A percentile compares a stretch with the other conserved stretches of the same genome.
Conservation (phyloP, 2,113 vertebrate species). For the Synodontis membranacea region DNA sequence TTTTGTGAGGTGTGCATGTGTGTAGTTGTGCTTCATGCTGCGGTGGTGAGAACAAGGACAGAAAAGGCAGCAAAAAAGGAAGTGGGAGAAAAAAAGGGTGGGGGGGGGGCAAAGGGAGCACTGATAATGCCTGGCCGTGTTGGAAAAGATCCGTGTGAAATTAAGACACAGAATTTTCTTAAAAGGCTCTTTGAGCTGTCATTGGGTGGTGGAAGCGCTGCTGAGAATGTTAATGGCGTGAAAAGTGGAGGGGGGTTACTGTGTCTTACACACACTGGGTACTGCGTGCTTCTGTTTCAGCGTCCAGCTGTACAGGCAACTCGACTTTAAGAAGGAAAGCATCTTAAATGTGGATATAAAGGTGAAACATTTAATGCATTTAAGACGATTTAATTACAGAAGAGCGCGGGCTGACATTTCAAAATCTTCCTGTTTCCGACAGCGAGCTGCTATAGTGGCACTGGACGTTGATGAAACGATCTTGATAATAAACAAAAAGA, state of each 20-base stretch:
- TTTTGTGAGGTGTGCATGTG: not conserved
- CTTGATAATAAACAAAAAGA: conserved; percentile 2
- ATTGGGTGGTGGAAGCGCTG: conserved; percentile 56
- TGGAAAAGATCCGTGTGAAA: conserved; percentile 62
- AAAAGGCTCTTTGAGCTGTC: conserved; percentile 75
- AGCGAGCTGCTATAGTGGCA: not conserved
- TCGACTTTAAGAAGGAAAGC: not conserved
- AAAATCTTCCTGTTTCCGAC: not conserved
- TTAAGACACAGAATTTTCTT: conserved; percentile 61
- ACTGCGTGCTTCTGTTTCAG: not conserved
- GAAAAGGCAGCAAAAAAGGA: not conserved
- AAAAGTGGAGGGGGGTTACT: conserved; percentile 46
- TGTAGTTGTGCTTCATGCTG: not conserved
- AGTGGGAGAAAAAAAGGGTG: not conserved
- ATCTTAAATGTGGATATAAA: not conserved
- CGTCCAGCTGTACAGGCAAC: not conserved
- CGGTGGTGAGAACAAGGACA: not conserved
- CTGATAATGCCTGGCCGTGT: conserved; percentile 58
- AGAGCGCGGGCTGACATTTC: conserved; percentile 23
- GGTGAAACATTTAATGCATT: conserved; percentile 1
- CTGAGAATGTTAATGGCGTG: conserved; percentile 55
- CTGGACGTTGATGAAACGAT: not conserved
- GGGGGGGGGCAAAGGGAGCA: not conserved
- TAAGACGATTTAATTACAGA: not conserved
- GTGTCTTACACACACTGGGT: not conserved